phyloP scores from a whole-genome alignment of 2,888 invertebrate genomes.

The Carterocephalus palaemon region DNA sequence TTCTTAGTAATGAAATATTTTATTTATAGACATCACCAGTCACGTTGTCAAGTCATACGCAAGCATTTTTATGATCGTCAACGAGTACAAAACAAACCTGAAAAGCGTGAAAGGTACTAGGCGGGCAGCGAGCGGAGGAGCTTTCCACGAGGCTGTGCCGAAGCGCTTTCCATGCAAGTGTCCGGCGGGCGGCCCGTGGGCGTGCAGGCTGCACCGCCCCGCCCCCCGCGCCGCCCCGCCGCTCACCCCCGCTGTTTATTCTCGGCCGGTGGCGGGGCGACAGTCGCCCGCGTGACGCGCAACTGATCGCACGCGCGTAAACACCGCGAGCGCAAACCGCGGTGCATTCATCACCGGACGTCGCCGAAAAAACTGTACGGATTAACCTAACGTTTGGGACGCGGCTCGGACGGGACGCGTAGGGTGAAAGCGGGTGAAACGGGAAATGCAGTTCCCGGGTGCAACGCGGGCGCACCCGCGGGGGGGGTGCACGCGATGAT shows the following conservation, averaged over 20 bases:
- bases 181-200: slow-evolving; percentile 68
- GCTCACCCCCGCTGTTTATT: slow-evolving; percentile 72
- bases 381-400: slow-evolving; percentile 16
- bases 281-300: slow-evolving; percentile 77
- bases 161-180: slow-evolving; percentile 32
- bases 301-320: slow-evolving; percentile 60
- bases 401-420: slow-evolving; percentile 34
- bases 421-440: slow-evolving; percentile 56
- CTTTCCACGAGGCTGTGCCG: no score
- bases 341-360: slow-evolving; percentile 70
- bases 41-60: background rate
- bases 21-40: background rate
- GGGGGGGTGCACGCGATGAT: slow-evolving; percentile 81
- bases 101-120: background rate
- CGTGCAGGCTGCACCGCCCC: slow-evolving; percentile 65
- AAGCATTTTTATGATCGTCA: background rate
- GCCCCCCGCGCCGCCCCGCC: slow-evolving; percentile 43
- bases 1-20: no score
- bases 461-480: slow-evolving; percentile 75
- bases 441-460: slow-evolving; percentile 74
- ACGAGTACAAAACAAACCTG: background rate
- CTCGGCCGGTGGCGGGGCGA: slow-evolving; percentile 70
- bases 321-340: slow-evolving; percentile 48
- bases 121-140: no score
- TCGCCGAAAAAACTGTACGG: slow-evolving; percentile 47